Conservation (phyloP, 2,797 vertebrate genomes). For the Calcarius lapponicus region DNA sequence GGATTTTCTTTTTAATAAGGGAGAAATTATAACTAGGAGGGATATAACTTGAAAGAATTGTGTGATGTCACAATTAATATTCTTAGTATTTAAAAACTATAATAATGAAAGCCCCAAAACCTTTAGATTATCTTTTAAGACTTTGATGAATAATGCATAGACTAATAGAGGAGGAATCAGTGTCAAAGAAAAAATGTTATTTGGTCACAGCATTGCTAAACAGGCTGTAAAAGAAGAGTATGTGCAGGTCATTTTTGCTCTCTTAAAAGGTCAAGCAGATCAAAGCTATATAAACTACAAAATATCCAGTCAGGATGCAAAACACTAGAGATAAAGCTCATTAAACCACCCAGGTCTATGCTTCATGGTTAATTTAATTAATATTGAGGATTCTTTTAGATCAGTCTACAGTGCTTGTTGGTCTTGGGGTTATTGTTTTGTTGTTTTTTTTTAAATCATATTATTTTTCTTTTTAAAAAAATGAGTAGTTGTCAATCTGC, state of each 20-base stretch:
- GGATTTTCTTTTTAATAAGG: neutral
- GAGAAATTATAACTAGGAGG: neutral
- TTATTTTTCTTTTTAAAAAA: neutral
- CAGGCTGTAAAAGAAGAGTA: neutral
- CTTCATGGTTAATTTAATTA: neutral
- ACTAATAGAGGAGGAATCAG: neutral
- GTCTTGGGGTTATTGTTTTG: neutral
- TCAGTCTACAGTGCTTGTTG: neutral
- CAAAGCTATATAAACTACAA: neutral
- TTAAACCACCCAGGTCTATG: neutral
- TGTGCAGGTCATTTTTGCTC: neutral
- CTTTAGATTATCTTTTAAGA: neutral
- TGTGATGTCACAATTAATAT: neutral
- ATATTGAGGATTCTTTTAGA: neutral
- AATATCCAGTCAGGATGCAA: neutral
- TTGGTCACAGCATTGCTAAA: neutral
- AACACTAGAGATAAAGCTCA: neutral
- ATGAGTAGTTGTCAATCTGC: neutral
- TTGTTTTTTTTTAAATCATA: neutral
- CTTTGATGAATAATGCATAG: neutral
- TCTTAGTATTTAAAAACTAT: neutral
- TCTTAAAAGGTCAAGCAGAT: neutral
- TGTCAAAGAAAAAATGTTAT: neutral
- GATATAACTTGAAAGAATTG: neutral
- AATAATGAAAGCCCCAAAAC: neutral